Evolutionary conservation across 2,888 invertebrate genomes (phyloP).

Genomic region (Cistogaster globosa): DNA sequence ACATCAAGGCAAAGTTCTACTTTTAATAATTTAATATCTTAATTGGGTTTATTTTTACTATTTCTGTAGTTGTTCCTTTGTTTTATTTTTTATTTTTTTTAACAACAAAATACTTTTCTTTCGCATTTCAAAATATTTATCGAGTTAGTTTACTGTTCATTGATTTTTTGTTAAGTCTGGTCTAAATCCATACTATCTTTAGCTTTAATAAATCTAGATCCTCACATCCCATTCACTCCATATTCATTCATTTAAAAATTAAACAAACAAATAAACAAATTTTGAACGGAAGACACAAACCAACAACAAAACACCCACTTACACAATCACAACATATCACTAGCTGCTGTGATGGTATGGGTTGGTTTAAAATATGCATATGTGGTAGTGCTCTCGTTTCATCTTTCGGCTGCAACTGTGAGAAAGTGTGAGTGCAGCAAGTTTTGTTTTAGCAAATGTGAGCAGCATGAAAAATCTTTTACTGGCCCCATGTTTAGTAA

Average conservation of each 20-base stretch:
- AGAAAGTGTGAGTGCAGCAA: conserved; percentile 57
- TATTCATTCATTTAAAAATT: conserved; percentile 42
- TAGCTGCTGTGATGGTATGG: conserved; percentile 24
- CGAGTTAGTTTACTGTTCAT: conserved; percentile 24
- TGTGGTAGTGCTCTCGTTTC: conserved; percentile 63
- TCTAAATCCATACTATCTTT: conserved; percentile 7
- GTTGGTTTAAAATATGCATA: not conserved
- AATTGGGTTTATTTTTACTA: conserved; percentile 8
- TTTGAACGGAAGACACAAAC: conserved; percentile 53
- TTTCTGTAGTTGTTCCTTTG: not conserved
- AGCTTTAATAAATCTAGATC: conserved; percentile 56
- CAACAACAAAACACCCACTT: conserved; percentile 11
- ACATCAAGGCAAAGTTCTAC: conserved; percentile 79
- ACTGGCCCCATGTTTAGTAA: conserved; percentile 82
- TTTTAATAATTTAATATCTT: conserved; percentile 38
- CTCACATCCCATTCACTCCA: conserved; percentile 55
- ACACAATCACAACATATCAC: conserved; percentile 14
- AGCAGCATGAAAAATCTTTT: conserved; percentile 79
- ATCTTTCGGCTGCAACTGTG: conserved; percentile 23
- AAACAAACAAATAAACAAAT: conserved; percentile 17
- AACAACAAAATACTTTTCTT: not conserved
- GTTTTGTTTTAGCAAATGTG: conserved; percentile 61
- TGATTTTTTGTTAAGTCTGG: not conserved
- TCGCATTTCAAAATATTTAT: conserved; percentile 22
- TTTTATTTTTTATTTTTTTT: not conserved